Evolutionary conservation across 1,140 invertebrate species (phyloP).

Genomic region (Hyphantria cunea): DNA sequence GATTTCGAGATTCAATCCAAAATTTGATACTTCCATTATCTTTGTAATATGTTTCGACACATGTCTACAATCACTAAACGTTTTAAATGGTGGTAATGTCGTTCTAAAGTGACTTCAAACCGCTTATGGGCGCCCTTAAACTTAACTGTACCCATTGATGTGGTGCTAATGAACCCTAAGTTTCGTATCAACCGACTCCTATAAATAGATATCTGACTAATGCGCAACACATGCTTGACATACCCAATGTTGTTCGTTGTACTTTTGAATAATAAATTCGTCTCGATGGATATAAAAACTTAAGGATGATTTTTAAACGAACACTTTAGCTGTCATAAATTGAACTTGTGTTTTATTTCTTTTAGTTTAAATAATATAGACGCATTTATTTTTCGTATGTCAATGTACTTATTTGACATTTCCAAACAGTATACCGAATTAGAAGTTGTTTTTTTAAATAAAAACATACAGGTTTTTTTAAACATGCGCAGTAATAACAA

Average conservation of each 20-base stretch:
- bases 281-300: conserved; percentile 2
- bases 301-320: not conserved
- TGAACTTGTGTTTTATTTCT: too few species aligned
- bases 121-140: conserved; percentile 17
- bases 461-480: not conserved
- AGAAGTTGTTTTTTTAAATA: not conserved
- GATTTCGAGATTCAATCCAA: too few species aligned
- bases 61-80: not conserved
- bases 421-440: too few species aligned
- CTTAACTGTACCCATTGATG: conserved; percentile 34
- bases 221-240: conserved; percentile 57
- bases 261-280: conserved; percentile 44
- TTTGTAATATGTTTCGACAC: not conserved
- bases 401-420: too few species aligned
- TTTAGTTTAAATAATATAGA: too few species aligned
- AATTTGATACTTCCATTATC: too few species aligned
- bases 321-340: not conserved
- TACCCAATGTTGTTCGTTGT: conserved; percentile 37
- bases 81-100: conserved; percentile 1
- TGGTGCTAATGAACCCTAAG: conserved; percentile 57
- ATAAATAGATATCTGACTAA: conserved; percentile 71
- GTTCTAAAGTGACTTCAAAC: not conserved
- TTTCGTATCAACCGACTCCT: conserved; percentile 51
- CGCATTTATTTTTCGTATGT: too few species aligned
- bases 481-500: not conserved